These are phyloP conservation scores for Hyla sarda DNA, from an alignment of 2,113 vertebrate species.

Conservation along the genomic window DNA sequence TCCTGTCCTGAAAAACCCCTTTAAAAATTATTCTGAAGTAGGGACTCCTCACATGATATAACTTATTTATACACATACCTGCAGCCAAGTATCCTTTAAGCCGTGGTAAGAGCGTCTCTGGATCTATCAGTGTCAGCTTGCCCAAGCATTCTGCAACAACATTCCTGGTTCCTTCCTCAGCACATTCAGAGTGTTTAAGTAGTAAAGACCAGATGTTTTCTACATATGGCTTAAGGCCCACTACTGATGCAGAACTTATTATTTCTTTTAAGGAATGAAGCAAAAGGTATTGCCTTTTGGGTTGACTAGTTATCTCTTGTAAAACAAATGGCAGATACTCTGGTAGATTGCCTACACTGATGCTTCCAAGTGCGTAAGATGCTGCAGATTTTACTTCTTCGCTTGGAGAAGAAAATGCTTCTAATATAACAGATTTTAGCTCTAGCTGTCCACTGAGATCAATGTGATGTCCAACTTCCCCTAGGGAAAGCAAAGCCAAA, in stretches of 20 bases:
- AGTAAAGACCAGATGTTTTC: slow-evolving; percentile 95
- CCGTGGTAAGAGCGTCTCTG: slow-evolving; percentile 92
- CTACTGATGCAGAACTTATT: slow-evolving; percentile 93
- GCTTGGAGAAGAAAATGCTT: slow-evolving; percentile 96
- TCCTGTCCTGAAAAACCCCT: no score
- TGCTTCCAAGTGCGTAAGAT: slow-evolving; percentile 95
- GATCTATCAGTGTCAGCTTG: slow-evolving; percentile 95
- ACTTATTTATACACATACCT: slow-evolving; percentile 72
- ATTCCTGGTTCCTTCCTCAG: slow-evolving; percentile 96
- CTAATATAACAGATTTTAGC: slow-evolving; percentile 95
- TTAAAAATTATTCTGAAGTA: no score
- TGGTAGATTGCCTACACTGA: slow-evolving; percentile 96
- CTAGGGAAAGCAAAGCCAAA: slow-evolving; percentile 92
- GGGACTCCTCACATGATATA: not conserved
- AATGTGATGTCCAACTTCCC: slow-evolving; percentile 97
- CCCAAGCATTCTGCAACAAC: slow-evolving; percentile 98
- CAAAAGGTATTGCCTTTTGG: slow-evolving; percentile 95
- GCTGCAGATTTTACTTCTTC: slow-evolving; percentile 98
- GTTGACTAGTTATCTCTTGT: slow-evolving; percentile 96
- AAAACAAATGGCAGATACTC: slow-evolving; percentile 98
- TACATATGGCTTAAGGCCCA: slow-evolving; percentile 94
- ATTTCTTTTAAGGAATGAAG: slow-evolving; percentile 99
- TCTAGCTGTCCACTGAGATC: slow-evolving; percentile 96
- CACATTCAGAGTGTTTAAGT: slow-evolving; percentile 96
- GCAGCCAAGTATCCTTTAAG: slow-evolving; percentile 96